Base-by-base conservation (phyloP, 2,113 vertebrate genomes). In the Hemichromis elongatus region DNA sequence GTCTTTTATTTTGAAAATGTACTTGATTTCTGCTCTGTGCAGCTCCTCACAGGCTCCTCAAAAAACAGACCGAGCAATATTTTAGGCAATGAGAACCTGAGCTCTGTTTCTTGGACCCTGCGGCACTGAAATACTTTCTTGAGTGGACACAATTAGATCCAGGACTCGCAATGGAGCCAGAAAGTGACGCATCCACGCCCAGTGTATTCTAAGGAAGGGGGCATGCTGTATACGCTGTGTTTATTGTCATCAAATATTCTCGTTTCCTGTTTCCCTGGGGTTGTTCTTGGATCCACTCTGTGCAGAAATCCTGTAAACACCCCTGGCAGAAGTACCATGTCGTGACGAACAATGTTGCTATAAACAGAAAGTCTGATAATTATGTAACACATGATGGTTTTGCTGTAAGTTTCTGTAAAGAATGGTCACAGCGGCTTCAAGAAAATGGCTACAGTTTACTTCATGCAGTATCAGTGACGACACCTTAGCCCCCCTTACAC, bases 11-110 rank as follows among this genome's bases (percentile, higher is more conserved):
- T 18, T 28, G 40, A 73, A 73, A 28, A 28, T 47, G 0, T 28
- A 73, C 40, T 73, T 5, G 24, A 28, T 47, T 73, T 3, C 21
- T 70, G 4, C 40, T 28, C 66, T 70, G 8, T 70, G 66, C 66
- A 45, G 40, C 66, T 70, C 14, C 5, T 45, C 63, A 70, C 37
- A 70, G 13, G 5, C 21, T 70, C 63, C 21, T 45, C 33, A 11
- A 70, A 42, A 45, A 70, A 70, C 35, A 70, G 66, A 45, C 5
- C 14, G 8, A 47, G 66, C 21, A 70, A 21, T 45, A 70, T 70
- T 70, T 70, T 70, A 70, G 42, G 35, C 7, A 40, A 68, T 21
- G 35, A 14, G n/a, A 68, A 70, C 37, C 66, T 18, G 40, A 73
- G 40, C 24, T 28, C 40, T 19, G 40, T 73, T 73, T 73, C 40